Conservation (phyloP, 2,888 invertebrate species). For the Dryocosmus kuriphilus region DNA sequence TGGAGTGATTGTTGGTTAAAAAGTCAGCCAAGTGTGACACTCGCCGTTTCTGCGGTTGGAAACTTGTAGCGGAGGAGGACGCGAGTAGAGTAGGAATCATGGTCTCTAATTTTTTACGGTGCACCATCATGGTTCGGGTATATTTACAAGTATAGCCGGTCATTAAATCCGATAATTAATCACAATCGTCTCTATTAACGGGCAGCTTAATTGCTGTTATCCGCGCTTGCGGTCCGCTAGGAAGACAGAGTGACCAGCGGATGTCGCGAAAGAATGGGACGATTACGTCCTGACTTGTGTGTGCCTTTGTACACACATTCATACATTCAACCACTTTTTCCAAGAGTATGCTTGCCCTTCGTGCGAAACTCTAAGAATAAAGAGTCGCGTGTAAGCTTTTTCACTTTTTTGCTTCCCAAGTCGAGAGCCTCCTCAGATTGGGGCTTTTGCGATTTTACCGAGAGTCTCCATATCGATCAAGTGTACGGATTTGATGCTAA, state of each 20-base stretch:
- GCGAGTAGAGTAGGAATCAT: constrained; percentile 65
- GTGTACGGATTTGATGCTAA: too few relatives aligned
- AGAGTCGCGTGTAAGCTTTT: constrained; percentile 57
- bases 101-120: constrained; percentile 76
- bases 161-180: constrained; percentile 77
- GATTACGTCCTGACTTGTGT: constrained; percentile 59
- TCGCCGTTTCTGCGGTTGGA: constrained; percentile 66
- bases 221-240: constrained; percentile 66
- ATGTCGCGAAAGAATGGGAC: constrained; percentile 69
- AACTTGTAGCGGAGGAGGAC: constrained; percentile 60
- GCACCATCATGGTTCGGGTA: constrained; percentile 67
- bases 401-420: constrained; percentile 42
- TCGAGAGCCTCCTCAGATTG: background rate
- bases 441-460: too few relatives aligned
- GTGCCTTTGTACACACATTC: constrained; percentile 44
- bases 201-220: constrained; percentile 76
- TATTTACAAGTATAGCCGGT: constrained; percentile 75
- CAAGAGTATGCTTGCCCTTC: constrained; percentile 55
- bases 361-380: constrained; percentile 63
- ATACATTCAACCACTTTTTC: constrained; percentile 49
- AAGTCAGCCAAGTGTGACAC: constrained; percentile 74
- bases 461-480: too few relatives aligned
- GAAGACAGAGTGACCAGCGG: constrained; percentile 62
- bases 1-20: constrained; percentile 75
- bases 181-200: constrained; percentile 76